phyloP scores from a whole-genome alignment of 2,113 vertebrate genomes.

The Argyrosomus japonicus region DNA sequence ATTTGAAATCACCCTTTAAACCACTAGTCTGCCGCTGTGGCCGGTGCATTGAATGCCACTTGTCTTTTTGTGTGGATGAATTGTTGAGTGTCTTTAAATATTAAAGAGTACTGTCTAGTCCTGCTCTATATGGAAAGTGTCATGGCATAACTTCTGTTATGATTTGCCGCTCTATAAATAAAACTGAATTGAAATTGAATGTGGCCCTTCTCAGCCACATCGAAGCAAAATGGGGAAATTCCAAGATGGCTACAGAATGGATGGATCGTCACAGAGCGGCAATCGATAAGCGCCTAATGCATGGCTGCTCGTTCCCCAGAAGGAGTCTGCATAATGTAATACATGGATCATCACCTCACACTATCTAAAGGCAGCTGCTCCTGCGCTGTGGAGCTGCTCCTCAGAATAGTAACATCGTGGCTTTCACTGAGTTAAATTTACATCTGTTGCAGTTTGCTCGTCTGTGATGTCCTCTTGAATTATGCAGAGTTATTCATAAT shows the following conservation, averaged over 20 bases:
- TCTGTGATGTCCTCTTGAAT: conserved; percentile 7
- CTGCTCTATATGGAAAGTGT: no score
- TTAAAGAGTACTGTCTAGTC: no score
- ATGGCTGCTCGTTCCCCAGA: conserved; percentile 27
- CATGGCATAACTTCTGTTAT: no score
- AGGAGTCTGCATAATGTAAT: conserved; percentile 32
- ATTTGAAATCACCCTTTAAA: neutral
- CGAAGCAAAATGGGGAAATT: neutral
- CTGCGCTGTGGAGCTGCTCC: neutral
- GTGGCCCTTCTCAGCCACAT: neutral
- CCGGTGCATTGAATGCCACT: no score
- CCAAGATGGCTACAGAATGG: neutral
- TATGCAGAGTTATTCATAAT: conserved; percentile 28
- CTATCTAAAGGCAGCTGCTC: conserved; percentile 13
- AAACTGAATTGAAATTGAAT: no score
- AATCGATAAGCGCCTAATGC: conserved; percentile 32
- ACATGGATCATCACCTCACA: conserved; percentile 38
- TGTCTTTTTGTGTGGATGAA: no score
- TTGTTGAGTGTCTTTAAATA: no score
- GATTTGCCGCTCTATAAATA: no score
- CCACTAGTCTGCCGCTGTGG: neutral
- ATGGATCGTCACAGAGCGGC: neutral
- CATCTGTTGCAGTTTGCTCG: conserved; percentile 16
- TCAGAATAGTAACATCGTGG: conserved; percentile 1
- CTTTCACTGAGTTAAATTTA: neutral